Conservation (phyloP, 2,113 vertebrate species). For the Montifringilla adamsi region DNA sequence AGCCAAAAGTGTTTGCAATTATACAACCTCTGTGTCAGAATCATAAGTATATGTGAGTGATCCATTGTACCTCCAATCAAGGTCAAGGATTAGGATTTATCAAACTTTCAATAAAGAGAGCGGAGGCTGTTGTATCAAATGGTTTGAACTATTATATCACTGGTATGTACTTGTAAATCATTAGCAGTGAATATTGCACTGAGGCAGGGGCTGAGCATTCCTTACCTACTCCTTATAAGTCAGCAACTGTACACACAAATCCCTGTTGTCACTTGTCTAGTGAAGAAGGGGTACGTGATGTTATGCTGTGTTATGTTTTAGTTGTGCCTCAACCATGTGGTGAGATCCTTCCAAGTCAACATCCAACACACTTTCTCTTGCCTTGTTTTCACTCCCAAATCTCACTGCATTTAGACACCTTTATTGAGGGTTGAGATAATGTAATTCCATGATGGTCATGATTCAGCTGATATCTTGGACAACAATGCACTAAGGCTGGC, state of each 20-base stretch:
- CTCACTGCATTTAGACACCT: background rate
- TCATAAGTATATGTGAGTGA: background rate
- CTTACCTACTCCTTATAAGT: background rate
- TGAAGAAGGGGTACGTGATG: background rate
- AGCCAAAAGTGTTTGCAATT: background rate
- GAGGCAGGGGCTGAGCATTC: background rate
- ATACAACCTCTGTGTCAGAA: background rate
- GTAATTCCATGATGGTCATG: background rate
- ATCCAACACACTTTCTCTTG: background rate
- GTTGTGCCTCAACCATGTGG: background rate
- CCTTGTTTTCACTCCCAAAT: background rate
- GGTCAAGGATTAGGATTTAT: background rate
- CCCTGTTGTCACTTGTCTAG: background rate
- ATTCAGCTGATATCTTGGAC: background rate
- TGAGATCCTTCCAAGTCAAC: background rate
- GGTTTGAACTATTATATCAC: background rate
- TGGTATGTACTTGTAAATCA: background rate
- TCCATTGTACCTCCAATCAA: background rate
- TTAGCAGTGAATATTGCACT: background rate
- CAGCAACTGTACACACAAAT: background rate
- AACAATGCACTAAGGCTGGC: background rate
- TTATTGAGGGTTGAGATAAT: background rate
- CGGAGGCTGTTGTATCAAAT: background rate
- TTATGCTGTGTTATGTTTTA: background rate
- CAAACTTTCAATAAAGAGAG: background rate